These are phyloP conservation scores for Leucoptera coffeella DNA, from an alignment of 2,888 invertebrate species.

Conservation along the genomic window DNA sequence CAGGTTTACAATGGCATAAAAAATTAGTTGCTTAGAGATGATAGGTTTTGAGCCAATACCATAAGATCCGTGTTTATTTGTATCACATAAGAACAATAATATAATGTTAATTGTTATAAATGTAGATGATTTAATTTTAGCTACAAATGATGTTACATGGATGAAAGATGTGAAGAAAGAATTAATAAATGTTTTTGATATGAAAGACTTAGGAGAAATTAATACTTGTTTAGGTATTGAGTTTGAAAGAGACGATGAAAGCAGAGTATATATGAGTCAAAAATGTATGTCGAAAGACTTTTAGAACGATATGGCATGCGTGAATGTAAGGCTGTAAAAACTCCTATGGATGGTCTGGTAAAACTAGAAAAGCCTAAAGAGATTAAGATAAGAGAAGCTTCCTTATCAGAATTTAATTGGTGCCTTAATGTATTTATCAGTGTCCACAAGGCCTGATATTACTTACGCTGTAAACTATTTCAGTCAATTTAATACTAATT, in stretches of 20 bases:
- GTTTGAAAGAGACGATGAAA: neutral
- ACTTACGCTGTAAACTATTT: constrained; percentile 5
- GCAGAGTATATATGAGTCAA: neutral
- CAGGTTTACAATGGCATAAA: neutral
- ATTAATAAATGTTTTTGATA: neutral
- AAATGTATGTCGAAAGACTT: neutral
- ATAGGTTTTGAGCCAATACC: neutral
- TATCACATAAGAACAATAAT: neutral
- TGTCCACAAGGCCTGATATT: constrained; percentile 6
- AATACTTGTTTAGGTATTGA: neutral
- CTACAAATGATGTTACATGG: neutral
- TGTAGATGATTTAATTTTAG: neutral
- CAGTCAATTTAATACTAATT: constrained; percentile 6
- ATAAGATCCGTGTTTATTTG: neutral
- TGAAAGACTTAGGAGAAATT: neutral
- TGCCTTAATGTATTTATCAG: constrained; percentile 4
- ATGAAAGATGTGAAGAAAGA: neutral
- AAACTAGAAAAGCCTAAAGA: neutral
- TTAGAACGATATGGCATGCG: neutral
- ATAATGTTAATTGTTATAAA: neutral
- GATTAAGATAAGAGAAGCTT: neutral
- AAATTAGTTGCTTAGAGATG: neutral
- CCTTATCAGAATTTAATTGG: constrained; percentile 3
- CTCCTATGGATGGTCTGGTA: neutral
- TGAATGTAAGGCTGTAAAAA: neutral